Conservation (phyloP, 2,797 vertebrate genomes). For the Strix occidentalis region DNA sequence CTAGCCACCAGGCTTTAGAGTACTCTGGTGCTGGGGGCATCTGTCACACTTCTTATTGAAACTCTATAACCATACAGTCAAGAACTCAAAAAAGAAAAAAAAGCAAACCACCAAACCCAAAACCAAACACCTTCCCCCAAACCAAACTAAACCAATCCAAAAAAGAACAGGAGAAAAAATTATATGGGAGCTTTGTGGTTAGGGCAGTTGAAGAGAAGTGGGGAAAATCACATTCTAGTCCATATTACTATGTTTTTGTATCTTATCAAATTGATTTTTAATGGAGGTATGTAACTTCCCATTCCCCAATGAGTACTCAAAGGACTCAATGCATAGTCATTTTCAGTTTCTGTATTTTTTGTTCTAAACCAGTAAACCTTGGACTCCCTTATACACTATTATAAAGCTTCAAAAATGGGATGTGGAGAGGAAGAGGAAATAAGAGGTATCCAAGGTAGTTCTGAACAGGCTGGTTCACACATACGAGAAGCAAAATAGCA, state of each 20-base stretch:
- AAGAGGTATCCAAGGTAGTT: neutral
- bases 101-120: neutral
- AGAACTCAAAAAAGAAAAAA: neutral
- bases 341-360: neutral
- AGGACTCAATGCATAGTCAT: neutral
- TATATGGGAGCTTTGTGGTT: neutral
- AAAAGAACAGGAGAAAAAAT: neutral
- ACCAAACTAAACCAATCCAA: neutral
- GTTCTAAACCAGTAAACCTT: neutral
- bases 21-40: neutral
- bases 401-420: neutral
- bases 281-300: neutral
- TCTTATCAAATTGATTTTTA: neutral
- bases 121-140: rapidly evolving
- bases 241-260: neutral
- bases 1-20: neutral
- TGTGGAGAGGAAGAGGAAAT: neutral
- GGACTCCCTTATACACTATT: neutral
- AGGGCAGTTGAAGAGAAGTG: neutral
- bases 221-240: neutral
- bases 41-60: neutral
- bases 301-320: neutral
- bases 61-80: neutral
- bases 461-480: neutral
- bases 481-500: neutral